A percentile compares a stretch with the other conserved stretches of the same genome.
Evolutionary conservation across 1,140 invertebrate species (phyloP).

Genomic region (Drosophila suzukii): DNA sequence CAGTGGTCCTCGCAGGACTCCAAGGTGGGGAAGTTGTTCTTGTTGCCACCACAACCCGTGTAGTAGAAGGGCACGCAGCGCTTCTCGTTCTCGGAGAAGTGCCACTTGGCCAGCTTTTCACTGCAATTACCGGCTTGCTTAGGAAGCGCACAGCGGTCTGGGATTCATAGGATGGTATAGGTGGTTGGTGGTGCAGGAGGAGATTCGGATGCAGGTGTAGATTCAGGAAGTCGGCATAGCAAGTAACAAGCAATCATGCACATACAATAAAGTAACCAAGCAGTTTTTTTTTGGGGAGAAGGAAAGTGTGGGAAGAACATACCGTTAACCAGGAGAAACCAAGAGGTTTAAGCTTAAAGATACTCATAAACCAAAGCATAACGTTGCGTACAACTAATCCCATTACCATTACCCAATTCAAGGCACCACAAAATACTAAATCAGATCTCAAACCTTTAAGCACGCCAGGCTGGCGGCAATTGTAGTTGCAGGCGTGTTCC

Average conservation of each 20-base stretch:
- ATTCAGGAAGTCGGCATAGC: slow-evolving; percentile 46
- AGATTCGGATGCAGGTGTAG: slow-evolving; percentile 21
- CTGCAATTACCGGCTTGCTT: slow-evolving; percentile 92
- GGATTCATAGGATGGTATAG: slow-evolving; percentile 8
- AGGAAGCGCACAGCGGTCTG: slow-evolving; percentile 92
- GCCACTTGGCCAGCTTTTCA: slow-evolving; percentile 92
- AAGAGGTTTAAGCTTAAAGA: slow-evolving; percentile 23
- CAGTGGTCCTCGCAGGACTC: slow-evolving; percentile 92
- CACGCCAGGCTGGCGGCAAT: slow-evolving; percentile 89
- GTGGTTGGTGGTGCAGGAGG: slow-evolving; percentile 32
- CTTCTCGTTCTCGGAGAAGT: slow-evolving; percentile 93
- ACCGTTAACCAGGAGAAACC: slow-evolving; percentile 63
- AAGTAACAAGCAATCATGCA: slow-evolving; percentile 69
- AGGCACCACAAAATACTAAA: slow-evolving; percentile 5
- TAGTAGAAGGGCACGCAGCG: slow-evolving; percentile 98
- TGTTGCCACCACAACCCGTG: slow-evolving; percentile 95
- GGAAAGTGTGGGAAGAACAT: slow-evolving; percentile 51
- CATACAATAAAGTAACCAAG: slow-evolving; percentile 60
- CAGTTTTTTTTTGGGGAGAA: slow-evolving; percentile 27
- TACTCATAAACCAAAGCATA: slow-evolving; percentile 28
- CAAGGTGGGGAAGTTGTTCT: slow-evolving; percentile 92
- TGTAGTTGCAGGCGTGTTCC: slow-evolving; percentile 91
- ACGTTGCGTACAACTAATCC: slow-evolving; percentile 8
- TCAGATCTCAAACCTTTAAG: slow-evolving; percentile 88
- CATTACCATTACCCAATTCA: slow-evolving; percentile 21